Conservation (phyloP, 2,888 invertebrate genomes). For the Epinotia bilunana region DNA sequence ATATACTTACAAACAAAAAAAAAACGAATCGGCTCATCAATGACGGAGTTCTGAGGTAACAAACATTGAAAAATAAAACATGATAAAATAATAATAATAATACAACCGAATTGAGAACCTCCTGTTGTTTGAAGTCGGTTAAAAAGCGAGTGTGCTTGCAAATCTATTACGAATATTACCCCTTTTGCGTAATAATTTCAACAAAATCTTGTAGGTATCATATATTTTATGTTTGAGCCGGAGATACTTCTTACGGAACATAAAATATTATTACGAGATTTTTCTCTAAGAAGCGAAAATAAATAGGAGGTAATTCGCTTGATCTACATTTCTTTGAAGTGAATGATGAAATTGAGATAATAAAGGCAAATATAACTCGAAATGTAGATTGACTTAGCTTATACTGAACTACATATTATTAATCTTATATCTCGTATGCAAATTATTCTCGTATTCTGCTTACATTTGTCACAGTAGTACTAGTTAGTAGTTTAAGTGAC, state of each 20-base stretch:
- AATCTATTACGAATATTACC: background rate
- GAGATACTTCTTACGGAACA: conserved; percentile 19
- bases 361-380: conserved; percentile 18
- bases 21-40: too few relatives aligned
- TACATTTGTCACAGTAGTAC: conserved; percentile 34
- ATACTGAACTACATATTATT: conserved; percentile 24
- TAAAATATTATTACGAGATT: conserved; percentile 33
- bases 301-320: conserved; percentile 38
- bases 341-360: conserved; percentile 35
- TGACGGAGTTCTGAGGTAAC: too few relatives aligned
- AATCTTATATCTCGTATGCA: conserved; percentile 29
- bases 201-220: conserved; percentile 11
- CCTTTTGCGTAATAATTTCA: background rate
- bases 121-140: too few relatives aligned
- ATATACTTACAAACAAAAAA: too few relatives aligned
- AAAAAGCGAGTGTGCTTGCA: too few relatives aligned
- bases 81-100: too few relatives aligned
- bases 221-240: conserved; percentile 16
- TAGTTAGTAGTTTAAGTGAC: conserved; percentile 42
- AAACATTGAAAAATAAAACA: too few relatives aligned
- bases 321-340: conserved; percentile 45
- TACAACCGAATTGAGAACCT: too few relatives aligned
- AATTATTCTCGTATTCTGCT: conserved; percentile 26
- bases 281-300: conserved; percentile 21
- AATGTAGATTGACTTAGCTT: conserved; percentile 28